Conservation (phyloP, 2,888 invertebrate genomes). For the Sinodicranocentrus sp. region DNA sequence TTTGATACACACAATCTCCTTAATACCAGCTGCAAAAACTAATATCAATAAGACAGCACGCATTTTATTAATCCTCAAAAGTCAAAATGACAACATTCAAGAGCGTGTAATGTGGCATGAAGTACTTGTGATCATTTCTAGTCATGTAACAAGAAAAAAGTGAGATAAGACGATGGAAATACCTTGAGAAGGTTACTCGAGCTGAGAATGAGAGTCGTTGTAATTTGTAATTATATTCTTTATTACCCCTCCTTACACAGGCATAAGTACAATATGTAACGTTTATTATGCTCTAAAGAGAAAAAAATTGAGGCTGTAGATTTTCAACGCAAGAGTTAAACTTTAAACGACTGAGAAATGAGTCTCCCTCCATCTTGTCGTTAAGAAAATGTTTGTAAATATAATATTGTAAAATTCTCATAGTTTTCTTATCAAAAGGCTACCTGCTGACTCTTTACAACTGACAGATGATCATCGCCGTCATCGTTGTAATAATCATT, state of each 20-base stretch:
- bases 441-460: neutral
- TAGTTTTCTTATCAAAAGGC: neutral
- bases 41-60: too few species aligned
- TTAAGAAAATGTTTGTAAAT: neutral
- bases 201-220: slow-evolving; percentile 54
- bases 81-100: slow-evolving; percentile 49
- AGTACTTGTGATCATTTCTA: slow-evolving; percentile 1
- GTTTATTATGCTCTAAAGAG: too few species aligned
- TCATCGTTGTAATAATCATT: slow-evolving; percentile 9
- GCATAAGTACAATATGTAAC: too few species aligned
- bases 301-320: too few species aligned
- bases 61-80: slow-evolving; percentile 16
- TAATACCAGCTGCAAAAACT: neutral
- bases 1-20: neutral
- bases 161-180: slow-evolving; percentile 33
- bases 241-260: slow-evolving; percentile 13
- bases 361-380: neutral
- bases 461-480: slow-evolving; percentile 12
- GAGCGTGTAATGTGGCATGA: slow-evolving; percentile 36
- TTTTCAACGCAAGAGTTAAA: too few species aligned
- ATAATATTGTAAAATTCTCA: neutral
- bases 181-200: slow-evolving; percentile 63
- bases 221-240: slow-evolving; percentile 48
- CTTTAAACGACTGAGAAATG: neutral
- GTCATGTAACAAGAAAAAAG: slow-evolving; percentile 28